Evolutionary conservation across 2,797 vertebrate genomes (phyloP), one percentile per base, ranked within the genome.

Genomic region (Neomorphus geoffroyi): DNA sequence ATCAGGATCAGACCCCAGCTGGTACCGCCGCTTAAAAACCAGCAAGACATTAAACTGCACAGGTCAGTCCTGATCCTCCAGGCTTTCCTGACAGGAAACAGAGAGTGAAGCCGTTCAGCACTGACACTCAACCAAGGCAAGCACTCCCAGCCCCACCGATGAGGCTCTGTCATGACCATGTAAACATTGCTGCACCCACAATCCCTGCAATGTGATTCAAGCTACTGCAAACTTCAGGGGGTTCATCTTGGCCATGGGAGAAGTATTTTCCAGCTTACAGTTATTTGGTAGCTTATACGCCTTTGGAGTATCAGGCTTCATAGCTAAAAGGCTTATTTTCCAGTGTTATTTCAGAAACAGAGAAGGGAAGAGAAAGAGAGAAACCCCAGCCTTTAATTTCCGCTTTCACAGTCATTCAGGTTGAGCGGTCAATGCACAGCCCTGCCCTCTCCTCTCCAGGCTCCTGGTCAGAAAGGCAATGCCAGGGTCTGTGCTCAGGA

Each of bases 261-360:
- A 94, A 90, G 35, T 41, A 66, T 57, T 88, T 93, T 90, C 67
- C 91, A 94, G 61, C 61, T 96, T 91, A 79, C 39, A 90, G 73
- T 19, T 77, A 80, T 45, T 18, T 88, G 54, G 81, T 96, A 97
- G 96, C 91, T 96, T 95, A 97, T 97, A 71, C 15, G 2, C 69
- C 78, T 92, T 95, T 66, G 66, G 74, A 86, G 37, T 57, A 96
- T 85, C 70, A 81, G 80, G 77, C 58, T 92, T 94, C 58, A 27
- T 85, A 88, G 41, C 43, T 85, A 87, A 73, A 88, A 93, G 45
- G 56, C 43, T 94, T 94, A 54, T 88, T 86, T 92, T 94, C 95
- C 96, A 96, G 94, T 97, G 94, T 97, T 97, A 94, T 92, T 96
- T 92, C 92, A 93, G 80, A 90, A 88, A 94, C n/a, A 82, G 58